Percentiles rank a stretch among this genome's conserved stretches.
Evolutionary conservation across 2,797 vertebrate species (phyloP).

Genomic region (Pogoniulus pusillus): DNA sequence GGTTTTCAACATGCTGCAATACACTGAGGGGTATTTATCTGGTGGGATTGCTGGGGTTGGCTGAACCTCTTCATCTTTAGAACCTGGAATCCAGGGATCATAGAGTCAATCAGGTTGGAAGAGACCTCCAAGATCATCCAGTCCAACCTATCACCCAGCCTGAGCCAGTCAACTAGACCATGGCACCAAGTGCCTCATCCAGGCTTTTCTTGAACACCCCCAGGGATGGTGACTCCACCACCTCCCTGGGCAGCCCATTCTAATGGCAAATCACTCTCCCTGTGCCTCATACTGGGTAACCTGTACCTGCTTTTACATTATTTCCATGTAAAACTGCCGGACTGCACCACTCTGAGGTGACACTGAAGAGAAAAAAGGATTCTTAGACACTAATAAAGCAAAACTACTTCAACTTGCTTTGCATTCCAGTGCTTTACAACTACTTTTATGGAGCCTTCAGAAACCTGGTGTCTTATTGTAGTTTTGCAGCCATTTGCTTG

Average conservation of each 20-base stretch:
- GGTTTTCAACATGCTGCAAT: neutral
- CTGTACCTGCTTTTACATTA: neutral
- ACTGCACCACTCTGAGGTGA: neutral
- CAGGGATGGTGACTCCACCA: too few relatives aligned
- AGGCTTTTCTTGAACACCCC: too few relatives aligned
- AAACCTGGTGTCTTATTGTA: neutral
- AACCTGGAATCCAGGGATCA: neutral
- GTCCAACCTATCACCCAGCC: too few relatives aligned
- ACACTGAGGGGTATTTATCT: neutral
- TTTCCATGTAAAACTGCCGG: neutral
- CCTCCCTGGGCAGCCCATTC: too few relatives aligned
- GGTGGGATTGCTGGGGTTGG: neutral
- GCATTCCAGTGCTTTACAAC: neutral
- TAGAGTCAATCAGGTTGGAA: too few relatives aligned
- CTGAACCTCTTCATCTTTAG: neutral
- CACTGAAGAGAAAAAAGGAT: neutral
- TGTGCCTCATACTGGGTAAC: neutral
- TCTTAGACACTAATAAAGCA: conserved; percentile 4
- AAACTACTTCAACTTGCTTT: conserved; percentile 7
- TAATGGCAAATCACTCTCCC: too few relatives aligned
- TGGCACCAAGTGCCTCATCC: too few relatives aligned
- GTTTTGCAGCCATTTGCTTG: neutral
- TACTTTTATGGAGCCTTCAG: neutral
- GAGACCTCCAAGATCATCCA: too few relatives aligned
- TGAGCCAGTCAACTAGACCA: too few relatives aligned